Conservation (phyloP, 2,113 vertebrate genomes). For the Speoplatyrhinus poulsoni region DNA sequence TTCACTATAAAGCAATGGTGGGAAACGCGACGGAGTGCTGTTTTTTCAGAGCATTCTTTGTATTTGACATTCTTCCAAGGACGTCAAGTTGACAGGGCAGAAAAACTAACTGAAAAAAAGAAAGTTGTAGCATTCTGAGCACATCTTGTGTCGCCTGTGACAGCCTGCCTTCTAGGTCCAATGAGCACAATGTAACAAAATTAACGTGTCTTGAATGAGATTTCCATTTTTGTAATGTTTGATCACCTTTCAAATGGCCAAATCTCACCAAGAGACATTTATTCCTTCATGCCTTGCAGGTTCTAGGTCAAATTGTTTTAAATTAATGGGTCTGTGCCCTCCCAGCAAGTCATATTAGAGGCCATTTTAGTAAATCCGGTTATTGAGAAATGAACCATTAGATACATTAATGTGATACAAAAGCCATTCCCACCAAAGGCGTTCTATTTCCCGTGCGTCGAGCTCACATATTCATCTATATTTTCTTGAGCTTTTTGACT, state of each 20-base stretch:
- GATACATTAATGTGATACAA: constrained; percentile 59
- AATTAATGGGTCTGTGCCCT: constrained; percentile 16
- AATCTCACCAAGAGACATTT: constrained; percentile 58
- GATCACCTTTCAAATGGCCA: constrained; percentile 65
- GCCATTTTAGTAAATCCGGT: constrained; percentile 55
- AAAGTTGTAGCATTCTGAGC: constrained; percentile 29
- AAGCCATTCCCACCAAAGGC: constrained; percentile 53
- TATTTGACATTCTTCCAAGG: constrained; percentile 37
- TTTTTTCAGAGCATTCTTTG: constrained; percentile 14
- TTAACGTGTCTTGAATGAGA: constrained; percentile 52
- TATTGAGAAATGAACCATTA: constrained; percentile 57
- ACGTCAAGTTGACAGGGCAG: constrained; percentile 38
- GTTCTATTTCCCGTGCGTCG: constrained; percentile 29
- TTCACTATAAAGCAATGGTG: not conserved
- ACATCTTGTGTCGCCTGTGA: constrained; percentile 26
- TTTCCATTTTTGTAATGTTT: constrained; percentile 60
- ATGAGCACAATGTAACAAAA: constrained; percentile 17
- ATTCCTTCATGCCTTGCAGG: constrained; percentile 53
- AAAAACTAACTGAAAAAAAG: constrained; percentile 40
- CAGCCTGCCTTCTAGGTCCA: constrained; percentile 46
- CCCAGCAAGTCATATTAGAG: constrained; percentile 54
- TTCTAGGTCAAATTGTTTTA: constrained; percentile 50
- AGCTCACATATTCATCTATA: constrained; percentile 19
- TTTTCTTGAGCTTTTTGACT: constrained; percentile 43
- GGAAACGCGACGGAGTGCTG: not conserved